phyloP scores from a whole-genome alignment of 2,113 vertebrate genomes.

The Physeter macrocephalus region DNA sequence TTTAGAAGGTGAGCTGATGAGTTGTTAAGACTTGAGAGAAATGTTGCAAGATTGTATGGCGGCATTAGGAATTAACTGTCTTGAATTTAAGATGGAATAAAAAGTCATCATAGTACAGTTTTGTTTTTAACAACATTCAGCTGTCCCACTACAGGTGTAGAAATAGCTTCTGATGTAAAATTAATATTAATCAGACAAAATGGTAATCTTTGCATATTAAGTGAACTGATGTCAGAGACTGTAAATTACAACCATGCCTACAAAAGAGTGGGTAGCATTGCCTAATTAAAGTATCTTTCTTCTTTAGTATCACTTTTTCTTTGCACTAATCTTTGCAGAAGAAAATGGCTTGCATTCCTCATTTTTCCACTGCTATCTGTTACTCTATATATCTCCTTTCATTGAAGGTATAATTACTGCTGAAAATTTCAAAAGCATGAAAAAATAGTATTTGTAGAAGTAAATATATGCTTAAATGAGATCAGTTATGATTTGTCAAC shows the following conservation, averaged over 20 bases:
- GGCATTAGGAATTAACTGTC: background rate
- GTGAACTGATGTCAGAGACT: background rate
- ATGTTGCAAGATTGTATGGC: background rate
- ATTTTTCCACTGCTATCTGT: background rate
- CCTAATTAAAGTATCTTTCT: background rate
- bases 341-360: background rate
- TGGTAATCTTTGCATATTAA: background rate
- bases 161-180: constrained; percentile 10
- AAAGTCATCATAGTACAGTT: background rate
- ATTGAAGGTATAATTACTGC: background rate
- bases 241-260: background rate
- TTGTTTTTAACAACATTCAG: background rate
- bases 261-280: background rate
- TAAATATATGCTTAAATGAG: background rate
- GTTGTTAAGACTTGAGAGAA: background rate
- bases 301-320: background rate
- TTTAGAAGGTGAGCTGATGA: background rate
- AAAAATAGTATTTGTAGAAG: background rate
- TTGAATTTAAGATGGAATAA: background rate
- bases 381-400: background rate
- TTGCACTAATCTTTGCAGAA: background rate
- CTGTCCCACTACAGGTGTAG: background rate
- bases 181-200: constrained; percentile 15
- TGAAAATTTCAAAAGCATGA: background rate
- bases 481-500: background rate